These are phyloP conservation scores for Terrapene triunguis DNA, from an alignment of 2,113 vertebrate species.

Conservation along the genomic window DNA sequence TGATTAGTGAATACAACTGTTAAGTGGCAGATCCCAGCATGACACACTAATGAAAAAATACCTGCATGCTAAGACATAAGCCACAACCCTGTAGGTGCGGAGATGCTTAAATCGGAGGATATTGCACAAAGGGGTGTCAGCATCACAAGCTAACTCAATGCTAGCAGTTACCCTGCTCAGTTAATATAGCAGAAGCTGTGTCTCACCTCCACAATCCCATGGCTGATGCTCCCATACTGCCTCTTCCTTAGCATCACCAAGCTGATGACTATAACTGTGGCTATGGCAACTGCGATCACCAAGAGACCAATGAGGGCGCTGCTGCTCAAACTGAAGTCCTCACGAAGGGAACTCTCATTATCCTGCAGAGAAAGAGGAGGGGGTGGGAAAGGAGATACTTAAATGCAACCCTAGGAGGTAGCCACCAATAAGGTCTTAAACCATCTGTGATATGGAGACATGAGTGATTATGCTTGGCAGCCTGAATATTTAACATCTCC, in stretches of 20 bases:
- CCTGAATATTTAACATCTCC: background rate
- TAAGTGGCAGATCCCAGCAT: background rate
- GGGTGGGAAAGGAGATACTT: background rate
- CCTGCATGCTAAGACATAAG: fast-evolving
- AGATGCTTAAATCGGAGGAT: background rate
- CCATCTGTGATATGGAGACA: background rate
- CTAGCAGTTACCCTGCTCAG: background rate
- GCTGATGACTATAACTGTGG: constrained; percentile 96
- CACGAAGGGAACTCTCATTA: constrained; percentile 85
- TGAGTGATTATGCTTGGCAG: fast-evolving
- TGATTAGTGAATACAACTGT: background rate
- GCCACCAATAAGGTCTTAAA: background rate
- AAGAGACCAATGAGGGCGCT: constrained; percentile 93
- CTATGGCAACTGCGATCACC: constrained; percentile 96
- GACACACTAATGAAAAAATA: fast-evolving
- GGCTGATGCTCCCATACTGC: constrained; percentile 98
- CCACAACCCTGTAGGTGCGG: fast-evolving
- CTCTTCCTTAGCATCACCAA: constrained; percentile 97
- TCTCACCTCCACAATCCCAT: constrained; percentile 97
- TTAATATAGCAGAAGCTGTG: background rate
- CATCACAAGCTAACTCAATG: background rate
- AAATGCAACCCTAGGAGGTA: background rate
- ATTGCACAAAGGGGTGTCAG: too few relatives aligned
- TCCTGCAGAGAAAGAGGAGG: constrained; percentile 79
- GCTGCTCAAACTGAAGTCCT: constrained; percentile 94